Evolutionary conservation across 2,888 invertebrate genomes (phyloP).

Genomic region (Epistrophella euchroma): DNA sequence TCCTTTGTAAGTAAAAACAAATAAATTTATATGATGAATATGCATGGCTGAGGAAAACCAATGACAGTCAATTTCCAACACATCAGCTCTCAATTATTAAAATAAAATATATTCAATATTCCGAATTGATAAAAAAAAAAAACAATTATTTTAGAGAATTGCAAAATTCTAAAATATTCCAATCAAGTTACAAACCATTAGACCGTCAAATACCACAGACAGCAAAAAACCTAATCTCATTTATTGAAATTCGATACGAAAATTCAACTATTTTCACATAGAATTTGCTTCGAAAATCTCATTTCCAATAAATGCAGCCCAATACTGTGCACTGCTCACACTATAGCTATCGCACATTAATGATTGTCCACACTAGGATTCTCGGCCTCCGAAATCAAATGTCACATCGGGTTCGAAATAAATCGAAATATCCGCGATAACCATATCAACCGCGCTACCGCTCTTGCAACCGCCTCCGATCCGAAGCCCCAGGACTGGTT

Average conservation of each 20-base stretch:
- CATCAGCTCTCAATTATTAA: background rate
- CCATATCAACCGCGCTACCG: slow-evolving; percentile 47
- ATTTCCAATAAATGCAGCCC: slow-evolving; percentile 21
- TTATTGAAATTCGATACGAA: slow-evolving; percentile 29
- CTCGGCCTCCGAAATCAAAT: slow-evolving; percentile 43
- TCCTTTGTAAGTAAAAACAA: too few relatives aligned
- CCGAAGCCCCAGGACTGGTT: slow-evolving; percentile 46
- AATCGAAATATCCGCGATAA: slow-evolving; percentile 63
- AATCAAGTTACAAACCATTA: slow-evolving; percentile 34
- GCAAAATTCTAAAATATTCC: slow-evolving; percentile 17
- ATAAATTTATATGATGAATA: background rate
- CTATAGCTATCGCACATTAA: slow-evolving; percentile 25
- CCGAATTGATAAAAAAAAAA: background rate
- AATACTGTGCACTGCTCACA: background rate
- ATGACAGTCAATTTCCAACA: background rate
- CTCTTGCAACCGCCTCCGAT: background rate
- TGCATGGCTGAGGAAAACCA: background rate
- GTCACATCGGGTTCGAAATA: slow-evolving; percentile 55
- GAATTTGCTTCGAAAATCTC: slow-evolving; percentile 5
- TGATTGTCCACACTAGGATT: slow-evolving; percentile 51
- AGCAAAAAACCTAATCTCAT: slow-evolving; percentile 29
- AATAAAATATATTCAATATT: background rate
- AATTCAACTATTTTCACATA: slow-evolving; percentile 22
- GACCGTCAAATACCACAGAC: slow-evolving; percentile 27
- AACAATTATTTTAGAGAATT: background rate